Evolutionary conservation across 1,140 invertebrate genomes (phyloP), one percentile per base, ranked within the genome.

Genomic region (Mercenaria mercenaria): DNA sequence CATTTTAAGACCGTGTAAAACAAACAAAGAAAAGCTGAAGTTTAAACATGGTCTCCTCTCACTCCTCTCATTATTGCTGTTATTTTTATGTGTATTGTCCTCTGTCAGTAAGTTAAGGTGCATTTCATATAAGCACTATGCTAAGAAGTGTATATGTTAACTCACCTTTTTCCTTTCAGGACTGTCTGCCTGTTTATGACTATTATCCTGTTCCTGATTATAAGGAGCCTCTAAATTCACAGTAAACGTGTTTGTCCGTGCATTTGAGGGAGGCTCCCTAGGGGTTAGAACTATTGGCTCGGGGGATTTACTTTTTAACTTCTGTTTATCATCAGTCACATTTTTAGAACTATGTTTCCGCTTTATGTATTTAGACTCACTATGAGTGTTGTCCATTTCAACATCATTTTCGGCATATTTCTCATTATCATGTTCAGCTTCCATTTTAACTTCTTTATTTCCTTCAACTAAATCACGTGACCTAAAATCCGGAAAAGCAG

Each of bases 141-240:
- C n/a, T n/a, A n/a, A n/a, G n/a, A n/a, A n/a, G n/a, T n/a, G n/a
- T n/a, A n/a, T n/a, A n/a, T n/a, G n/a, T n/a, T n/a, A n/a, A n/a
- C 81, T 91, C 79, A 93, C 93, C 90, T 94, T 93, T 91, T 93
- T 93, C 47, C 92, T 92, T 69, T 94, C 93, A 23, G 91, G 89
- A 90, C 89, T 92, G 23, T 82, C 86, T 85, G 86, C 72, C 11
- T 56, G 10, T 84, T 91, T 92, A 29, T 83, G 84, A 32, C 43
- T 72, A 67, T 88, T 79, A 32, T 90, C 81, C 29, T 56, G 61
- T 41, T 84, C 79, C 37, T 43, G 50, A 64, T 91, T 86, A 81
- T 86, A 79, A 13, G 92, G 92, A 15, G 93, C 93, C 61, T 94
- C 91, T 69, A 94, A 56, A 84, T 90, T 94, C 43, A 94, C 91